phyloP scores from a whole-genome alignment of 2,888 invertebrate genomes.

The Drosophila bunnanda region DNA sequence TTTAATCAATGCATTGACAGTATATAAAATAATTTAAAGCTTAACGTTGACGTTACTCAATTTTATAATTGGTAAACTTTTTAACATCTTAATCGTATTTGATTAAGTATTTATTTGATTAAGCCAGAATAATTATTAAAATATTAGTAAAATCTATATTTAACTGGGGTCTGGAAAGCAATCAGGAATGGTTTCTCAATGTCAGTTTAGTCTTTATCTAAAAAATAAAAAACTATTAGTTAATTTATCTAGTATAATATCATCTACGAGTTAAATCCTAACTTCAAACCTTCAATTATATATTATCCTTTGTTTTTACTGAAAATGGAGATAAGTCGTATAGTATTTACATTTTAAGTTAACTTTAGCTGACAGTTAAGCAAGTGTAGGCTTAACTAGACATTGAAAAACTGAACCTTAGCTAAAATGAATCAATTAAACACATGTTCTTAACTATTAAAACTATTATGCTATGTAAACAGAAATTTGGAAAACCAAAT shows the following conservation, averaged over 20 bases:
- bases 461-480: too few relatives aligned
- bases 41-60: background rate
- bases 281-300: too few relatives aligned
- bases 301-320: too few relatives aligned
- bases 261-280: too few relatives aligned
- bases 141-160: rapidly evolving
- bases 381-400: background rate
- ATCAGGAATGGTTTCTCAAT: background rate
- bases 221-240: too few relatives aligned
- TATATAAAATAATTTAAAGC: rapidly evolving
- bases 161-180: background rate
- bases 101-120: background rate
- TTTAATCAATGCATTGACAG: too few relatives aligned
- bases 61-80: background rate
- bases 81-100: rapidly evolving
- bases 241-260: too few relatives aligned
- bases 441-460: too few relatives aligned
- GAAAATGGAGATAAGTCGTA: too few relatives aligned
- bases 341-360: too few relatives aligned
- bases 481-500: background rate
- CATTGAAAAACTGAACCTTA: background rate
- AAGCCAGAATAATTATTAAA: background rate
- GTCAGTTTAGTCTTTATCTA: background rate
- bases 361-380: background rate
- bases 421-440: background rate